A percentile compares a stretch with the other conserved stretches of the same genome.
These are phyloP conservation scores for Temnothorax nylanderi DNA, from an alignment of 1,140 invertebrate species.

Conservation along the genomic window DNA sequence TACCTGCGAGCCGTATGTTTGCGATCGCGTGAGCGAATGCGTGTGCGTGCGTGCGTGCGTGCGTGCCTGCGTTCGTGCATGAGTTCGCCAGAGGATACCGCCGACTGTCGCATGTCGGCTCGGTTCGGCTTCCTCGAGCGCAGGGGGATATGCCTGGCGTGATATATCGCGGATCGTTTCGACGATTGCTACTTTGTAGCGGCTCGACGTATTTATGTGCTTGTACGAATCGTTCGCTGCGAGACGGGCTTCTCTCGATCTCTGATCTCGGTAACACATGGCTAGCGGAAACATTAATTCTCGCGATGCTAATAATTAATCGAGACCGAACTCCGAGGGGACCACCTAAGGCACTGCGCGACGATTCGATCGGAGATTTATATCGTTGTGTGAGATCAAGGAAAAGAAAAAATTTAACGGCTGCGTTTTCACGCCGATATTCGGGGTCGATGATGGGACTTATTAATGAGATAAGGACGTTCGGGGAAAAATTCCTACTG, in stretches of 20 bases:
- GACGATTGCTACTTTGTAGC: constrained; percentile 44
- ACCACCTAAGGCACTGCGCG: neutral
- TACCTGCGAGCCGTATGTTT: constrained; percentile 74
- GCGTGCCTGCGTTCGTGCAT: neutral
- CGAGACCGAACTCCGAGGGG: neutral
- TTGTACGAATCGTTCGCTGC: neutral
- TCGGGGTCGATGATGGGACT: neutral
- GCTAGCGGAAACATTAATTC: constrained; percentile 28
- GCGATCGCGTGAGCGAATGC: constrained; percentile 38
- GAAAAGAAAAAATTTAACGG: neutral
- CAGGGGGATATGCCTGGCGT: neutral
- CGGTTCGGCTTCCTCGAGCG: constrained; percentile 53
- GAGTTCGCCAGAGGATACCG: constrained; percentile 14
- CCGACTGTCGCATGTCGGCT: constrained; percentile 3
- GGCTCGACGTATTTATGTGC: neutral
- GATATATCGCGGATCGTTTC: constrained; percentile 42
- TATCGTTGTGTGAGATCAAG: neutral
- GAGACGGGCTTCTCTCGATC: neutral
- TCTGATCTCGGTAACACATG: neutral
- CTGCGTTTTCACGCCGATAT: neutral
- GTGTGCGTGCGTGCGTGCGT: constrained; percentile 19
- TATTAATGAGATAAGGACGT: neutral
- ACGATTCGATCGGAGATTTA: neutral
- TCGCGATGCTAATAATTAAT: constrained; percentile 3
- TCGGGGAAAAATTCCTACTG: neutral